A percentile compares a stretch with the other conserved stretches of the same genome.
Conservation (phyloP, 2,888 invertebrate genomes). For the Hyppa rectilinea region DNA sequence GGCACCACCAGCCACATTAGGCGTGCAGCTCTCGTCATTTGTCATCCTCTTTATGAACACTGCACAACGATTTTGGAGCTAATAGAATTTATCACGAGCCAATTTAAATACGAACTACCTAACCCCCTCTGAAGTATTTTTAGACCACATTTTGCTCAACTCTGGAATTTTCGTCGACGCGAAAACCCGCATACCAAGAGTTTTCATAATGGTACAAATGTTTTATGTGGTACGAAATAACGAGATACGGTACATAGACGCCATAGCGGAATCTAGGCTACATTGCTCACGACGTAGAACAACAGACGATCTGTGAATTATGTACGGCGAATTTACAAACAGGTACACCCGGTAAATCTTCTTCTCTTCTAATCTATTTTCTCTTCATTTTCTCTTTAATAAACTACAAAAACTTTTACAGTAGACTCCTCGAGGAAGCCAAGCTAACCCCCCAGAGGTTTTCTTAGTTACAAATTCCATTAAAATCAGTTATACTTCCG, state of each 20-base stretch:
- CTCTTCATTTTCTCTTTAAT: slow-evolving; percentile 32
- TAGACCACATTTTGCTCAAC: slow-evolving; percentile 32
- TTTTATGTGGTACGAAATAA: slow-evolving; percentile 41
- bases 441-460: slow-evolving; percentile 45
- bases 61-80: slow-evolving; percentile 19
- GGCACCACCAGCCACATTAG: slow-evolving; percentile 9
- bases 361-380: slow-evolving; percentile 46
- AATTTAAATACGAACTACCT: slow-evolving; percentile 31
- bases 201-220: slow-evolving; percentile 41
- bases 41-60: slow-evolving; percentile 47
- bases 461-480: slow-evolving; percentile 56
- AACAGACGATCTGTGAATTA: slow-evolving; percentile 37
- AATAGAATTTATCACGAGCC: slow-evolving; percentile 22
- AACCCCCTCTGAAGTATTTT: slow-evolving; percentile 26
- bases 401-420: slow-evolving; percentile 21
- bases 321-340: slow-evolving; percentile 27
- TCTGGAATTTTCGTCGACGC: slow-evolving; percentile 26
- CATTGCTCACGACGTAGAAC: slow-evolving; percentile 22
- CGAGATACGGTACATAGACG: slow-evolving; percentile 30
- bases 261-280: slow-evolving; percentile 31
- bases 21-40: slow-evolving; percentile 28
- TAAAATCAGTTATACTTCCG: slow-evolving; percentile 60
- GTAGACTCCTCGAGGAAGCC: slow-evolving; percentile 48
- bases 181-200: slow-evolving; percentile 21
- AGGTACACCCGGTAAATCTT: slow-evolving; percentile 22